These are phyloP conservation scores for Balaeniceps rex DNA, from an alignment of 2,113 vertebrate genomes.

Conservation along the genomic window DNA sequence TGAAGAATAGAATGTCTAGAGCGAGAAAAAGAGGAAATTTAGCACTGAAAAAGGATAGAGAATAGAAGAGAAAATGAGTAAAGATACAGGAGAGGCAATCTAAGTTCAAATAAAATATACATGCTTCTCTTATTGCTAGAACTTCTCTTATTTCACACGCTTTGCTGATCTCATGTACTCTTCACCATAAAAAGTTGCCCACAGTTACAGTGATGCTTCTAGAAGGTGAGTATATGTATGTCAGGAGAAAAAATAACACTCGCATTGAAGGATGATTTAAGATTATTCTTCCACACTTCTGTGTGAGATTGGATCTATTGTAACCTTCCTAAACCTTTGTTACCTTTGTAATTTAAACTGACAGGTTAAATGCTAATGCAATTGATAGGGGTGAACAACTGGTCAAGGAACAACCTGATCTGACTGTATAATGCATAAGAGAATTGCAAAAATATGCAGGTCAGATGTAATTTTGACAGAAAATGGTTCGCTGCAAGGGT, in stretches of 20 bases:
- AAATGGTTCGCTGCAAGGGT: constrained; percentile 62
- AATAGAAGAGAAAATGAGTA: not conserved
- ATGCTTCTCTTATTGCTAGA: not conserved
- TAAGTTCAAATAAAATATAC: not conserved
- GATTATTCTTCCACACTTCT: constrained; percentile 28
- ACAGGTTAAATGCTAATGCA: constrained; percentile 75
- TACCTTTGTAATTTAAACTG: constrained; percentile 72
- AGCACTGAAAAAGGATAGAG: not conserved
- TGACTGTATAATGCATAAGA: constrained; percentile 67
- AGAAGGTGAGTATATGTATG: constrained; percentile 2
- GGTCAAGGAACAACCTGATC: constrained; percentile 70
- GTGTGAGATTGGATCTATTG: constrained; percentile 43
- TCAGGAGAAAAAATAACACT: constrained; percentile 21
- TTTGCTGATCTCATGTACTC: not conserved
- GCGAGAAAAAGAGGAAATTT: not conserved
- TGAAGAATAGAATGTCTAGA: not conserved
- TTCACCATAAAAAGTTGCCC: not conserved
- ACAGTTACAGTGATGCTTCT: not conserved
- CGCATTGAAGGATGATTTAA: constrained; percentile 35
- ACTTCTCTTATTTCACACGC: not conserved
- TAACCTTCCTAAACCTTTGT: constrained; percentile 68
- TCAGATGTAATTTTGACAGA: constrained; percentile 69
- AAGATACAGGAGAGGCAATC: not conserved
- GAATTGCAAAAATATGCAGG: constrained; percentile 71
- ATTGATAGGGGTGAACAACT: constrained; percentile 75